Evolutionary conservation across 2,888 invertebrate species (phyloP), one percentile per base, ranked within the genome.

Genomic region (Melinaea menophilus): DNA sequence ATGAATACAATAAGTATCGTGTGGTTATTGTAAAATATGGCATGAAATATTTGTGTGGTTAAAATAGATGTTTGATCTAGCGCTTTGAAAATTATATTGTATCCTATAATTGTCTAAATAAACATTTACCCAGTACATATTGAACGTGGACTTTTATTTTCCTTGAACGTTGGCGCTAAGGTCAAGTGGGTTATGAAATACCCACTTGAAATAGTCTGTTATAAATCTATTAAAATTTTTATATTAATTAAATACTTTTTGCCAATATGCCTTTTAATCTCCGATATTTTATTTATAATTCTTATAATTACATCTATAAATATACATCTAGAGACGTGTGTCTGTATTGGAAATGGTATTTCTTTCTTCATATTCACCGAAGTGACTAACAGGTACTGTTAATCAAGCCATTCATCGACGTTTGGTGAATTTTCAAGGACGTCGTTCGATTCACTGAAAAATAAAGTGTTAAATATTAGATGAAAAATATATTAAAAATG

Each of bases 381-480:
- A 60, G 65, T 66, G 68, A 66, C 51, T 31, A 34, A 63, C 56
- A 68, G 65, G 22, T 58, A 68, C 62, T 68, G 69, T 72, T 84
- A 91, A 81, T 91, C 91, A 71, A 95, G 92, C 91, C 95, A 94
- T 81, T 96, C 96, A 82, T 96, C 96, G 12, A 96, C 95, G 78
- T 95, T 95, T 0, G 96, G 96, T 0, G 96, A 96, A 66, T 95
- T 95, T 81, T 96, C 96, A 80, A 96, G 85, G 71, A 96, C 92
- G 79, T 96, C 96, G 81, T 95, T 96, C 11, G 96, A 95, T 85
- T 96, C 96, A 84, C 96, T 96, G 87, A 68, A 93, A 92, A 72
- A 75, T 69, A 68, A 68, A 58, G 56, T 45, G 41, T 64, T 54
- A 45, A 62, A 37, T 51, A 61, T 58, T 41, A 22, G 31, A 41